Evolutionary conservation across 2,888 invertebrate genomes (phyloP), one percentile per base, ranked within the genome.

Genomic region (Oxystoma pomonae): DNA sequence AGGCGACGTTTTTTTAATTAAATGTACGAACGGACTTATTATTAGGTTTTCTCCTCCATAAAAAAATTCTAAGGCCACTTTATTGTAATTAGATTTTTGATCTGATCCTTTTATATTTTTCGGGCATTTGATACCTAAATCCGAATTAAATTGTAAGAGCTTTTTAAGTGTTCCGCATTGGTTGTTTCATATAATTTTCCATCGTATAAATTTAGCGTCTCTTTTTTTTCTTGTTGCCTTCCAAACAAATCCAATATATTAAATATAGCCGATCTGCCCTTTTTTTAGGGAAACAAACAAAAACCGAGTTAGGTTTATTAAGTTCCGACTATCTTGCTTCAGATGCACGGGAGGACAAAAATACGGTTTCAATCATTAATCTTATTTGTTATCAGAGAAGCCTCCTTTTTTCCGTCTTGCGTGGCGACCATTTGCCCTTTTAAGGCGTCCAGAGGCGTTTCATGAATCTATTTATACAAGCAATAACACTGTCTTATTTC

Each of bases 341-440:
- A 35, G 12, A 35, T 35, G 35, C 35, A 35, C 35, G 35, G 58
- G 50, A 55, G 64, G 53, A 64, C 51, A 66, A 64, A 66, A 66
- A 66, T 64, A 66, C 66, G 60, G 60, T 57, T 65, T 59, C 61
- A 63, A 67, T 70, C 71, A 70, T 71, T 69, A 70, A 70, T 70
- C 71, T 71, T 69, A 64, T 70, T 70, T 69, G 71, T 71, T 70
- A 70, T 70, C 69, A 68, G 69, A 71, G 64, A 64, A 55, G 65
- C 58, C 50, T 69, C 67, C 67, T 68, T 69, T 70, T 71, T 68
- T 67, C 62, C 63, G 57, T 57, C 55, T 57, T 57, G 62, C 62
- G 61, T 57, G 60, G 35, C 12, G 35, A 35, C 35, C 35, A 35
- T 35, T 62, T 62, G 60, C 55, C 61, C 58, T 61, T 59, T 52